These are phyloP conservation scores for Oryzias curvinotus DNA, from an alignment of 2,113 vertebrate genomes.

Conservation along the genomic window DNA sequence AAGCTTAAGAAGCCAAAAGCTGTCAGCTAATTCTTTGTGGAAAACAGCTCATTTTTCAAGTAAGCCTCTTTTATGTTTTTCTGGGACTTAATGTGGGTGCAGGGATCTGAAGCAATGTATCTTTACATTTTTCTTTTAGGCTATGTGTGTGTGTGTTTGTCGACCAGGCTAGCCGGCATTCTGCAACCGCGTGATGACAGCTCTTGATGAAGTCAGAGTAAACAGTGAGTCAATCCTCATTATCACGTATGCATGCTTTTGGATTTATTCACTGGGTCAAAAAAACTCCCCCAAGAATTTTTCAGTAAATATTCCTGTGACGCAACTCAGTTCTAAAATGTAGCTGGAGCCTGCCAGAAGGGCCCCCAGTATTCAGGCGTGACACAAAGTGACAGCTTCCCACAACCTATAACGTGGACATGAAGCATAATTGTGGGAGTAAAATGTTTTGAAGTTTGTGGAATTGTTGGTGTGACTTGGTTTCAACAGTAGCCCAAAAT, in stretches of 20 bases:
- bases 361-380: slow-evolving; percentile 13
- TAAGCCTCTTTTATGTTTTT: slow-evolving; percentile 47
- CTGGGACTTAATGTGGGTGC: slow-evolving; percentile 35
- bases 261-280: slow-evolving; percentile 52
- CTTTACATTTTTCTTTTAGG: slow-evolving; percentile 33
- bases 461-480: slow-evolving; percentile 10
- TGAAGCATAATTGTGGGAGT: slow-evolving; percentile 27
- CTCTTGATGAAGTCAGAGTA: slow-evolving; percentile 65
- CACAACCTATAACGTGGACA: slow-evolving; percentile 25
- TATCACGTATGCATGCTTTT: slow-evolving; percentile 62
- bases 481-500: slow-evolving; percentile 15
- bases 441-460: slow-evolving; percentile 23
- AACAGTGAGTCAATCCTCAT: slow-evolving; percentile 66
- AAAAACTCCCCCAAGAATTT: slow-evolving; percentile 31
- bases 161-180: slow-evolving; percentile 48
- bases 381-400: slow-evolving; percentile 42
- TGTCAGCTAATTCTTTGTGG: slow-evolving; percentile 49
- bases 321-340: slow-evolving; percentile 36
- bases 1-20: slow-evolving; percentile 54
- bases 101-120: slow-evolving; percentile 40
- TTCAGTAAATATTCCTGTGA: slow-evolving; percentile 48
- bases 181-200: slow-evolving; percentile 70
- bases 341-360: slow-evolving; percentile 17
- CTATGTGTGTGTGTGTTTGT: slow-evolving; percentile 35
- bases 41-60: slow-evolving; percentile 62